Evolutionary conservation across 2,888 invertebrate genomes (phyloP).

Genomic region (Meganola albula): DNA sequence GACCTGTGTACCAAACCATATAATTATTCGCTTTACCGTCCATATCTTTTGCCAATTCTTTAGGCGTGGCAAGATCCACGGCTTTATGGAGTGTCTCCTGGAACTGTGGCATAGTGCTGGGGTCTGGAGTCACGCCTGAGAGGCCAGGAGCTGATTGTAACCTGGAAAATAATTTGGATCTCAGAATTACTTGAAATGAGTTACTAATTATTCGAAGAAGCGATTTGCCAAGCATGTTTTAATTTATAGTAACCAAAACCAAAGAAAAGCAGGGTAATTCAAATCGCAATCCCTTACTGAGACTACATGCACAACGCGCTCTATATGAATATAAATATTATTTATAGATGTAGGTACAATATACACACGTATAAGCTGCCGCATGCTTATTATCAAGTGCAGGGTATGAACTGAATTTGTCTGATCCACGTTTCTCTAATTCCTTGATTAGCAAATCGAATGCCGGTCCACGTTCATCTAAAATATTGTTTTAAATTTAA

Average conservation of each 20-base stretch:
- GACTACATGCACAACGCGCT: no score
- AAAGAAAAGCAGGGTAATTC: no score
- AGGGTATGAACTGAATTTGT: conserved; percentile 35
- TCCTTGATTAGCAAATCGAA: conserved; percentile 49
- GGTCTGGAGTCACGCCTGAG: conserved; percentile 33
- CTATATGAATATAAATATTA: no score
- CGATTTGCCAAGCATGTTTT: no score
- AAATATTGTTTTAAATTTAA: conserved; percentile 9
- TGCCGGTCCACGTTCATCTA: conserved; percentile 58
- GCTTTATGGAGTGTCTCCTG: conserved; percentile 35
- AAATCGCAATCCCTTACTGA: no score
- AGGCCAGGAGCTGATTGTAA: conserved; percentile 54
- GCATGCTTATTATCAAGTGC: conserved; percentile 32
- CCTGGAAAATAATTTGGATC: conserved; percentile 31
- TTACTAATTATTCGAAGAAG: no score
- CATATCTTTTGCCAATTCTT: conserved; percentile 38
- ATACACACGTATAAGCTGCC: conserved; percentile 45
- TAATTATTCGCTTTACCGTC: no score
- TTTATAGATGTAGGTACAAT: no score
- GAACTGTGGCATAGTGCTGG: conserved; percentile 32
- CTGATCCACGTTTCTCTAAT: conserved; percentile 36
- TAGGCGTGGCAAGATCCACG: conserved; percentile 40
- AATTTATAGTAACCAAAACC: no score
- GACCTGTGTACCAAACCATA: no score
- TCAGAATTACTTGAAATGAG: no score